Base-by-base conservation (phyloP, 2,888 invertebrate species). In the Drosophila borealis region DNA sequence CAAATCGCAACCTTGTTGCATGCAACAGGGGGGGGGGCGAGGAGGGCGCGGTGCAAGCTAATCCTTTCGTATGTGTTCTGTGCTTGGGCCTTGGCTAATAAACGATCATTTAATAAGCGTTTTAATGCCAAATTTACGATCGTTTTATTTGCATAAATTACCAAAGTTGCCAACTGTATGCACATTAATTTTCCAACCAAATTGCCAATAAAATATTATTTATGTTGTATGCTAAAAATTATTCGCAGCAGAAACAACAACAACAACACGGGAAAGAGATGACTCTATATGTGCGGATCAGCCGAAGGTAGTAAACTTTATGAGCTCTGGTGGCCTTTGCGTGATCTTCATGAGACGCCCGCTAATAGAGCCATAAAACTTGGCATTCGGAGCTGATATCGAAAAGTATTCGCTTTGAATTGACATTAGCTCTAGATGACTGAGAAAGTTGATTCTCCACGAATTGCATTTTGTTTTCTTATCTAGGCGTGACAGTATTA, bases 81-180 rank as follows among this genome's bases (percentile, higher is more conserved):
- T 34, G 46, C 48, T 60, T 33, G 42, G 48, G 25, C 50, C 50
- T 54, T 69, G 77, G 74, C 72, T 86, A 86, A 87, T 87, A 87
- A 87, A 88, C 86, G 86, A 80, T 80, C 86, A 80, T 86, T 87
- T 87, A 88, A 87, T 87, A 88, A 88, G 80, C 83, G 80, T 81
- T 86, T 87, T 87, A 86, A 87, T 89, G 89, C 88, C 89, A 89
- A 90, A 89, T 90, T 90, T 90, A 89, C 82, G 89, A 90, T 87
- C 90, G 88, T 87, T 90, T 89, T 89, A 90, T 89, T 90, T 89
- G 89, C 89, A 90, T 90, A 90, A 89, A 89, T 89, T 89, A 89
- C 81, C 81, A 75, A 81, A 79, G 76, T 89, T 85, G 83, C 88
- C 80, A 87, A 85, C 83, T 78, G 79, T 70, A 84, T 73, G 77